A percentile compares a stretch with the other conserved stretches of the same genome.
Evolutionary conservation across 2,797 vertebrate species (phyloP).

Genomic region (Xenentodon cancila): DNA sequence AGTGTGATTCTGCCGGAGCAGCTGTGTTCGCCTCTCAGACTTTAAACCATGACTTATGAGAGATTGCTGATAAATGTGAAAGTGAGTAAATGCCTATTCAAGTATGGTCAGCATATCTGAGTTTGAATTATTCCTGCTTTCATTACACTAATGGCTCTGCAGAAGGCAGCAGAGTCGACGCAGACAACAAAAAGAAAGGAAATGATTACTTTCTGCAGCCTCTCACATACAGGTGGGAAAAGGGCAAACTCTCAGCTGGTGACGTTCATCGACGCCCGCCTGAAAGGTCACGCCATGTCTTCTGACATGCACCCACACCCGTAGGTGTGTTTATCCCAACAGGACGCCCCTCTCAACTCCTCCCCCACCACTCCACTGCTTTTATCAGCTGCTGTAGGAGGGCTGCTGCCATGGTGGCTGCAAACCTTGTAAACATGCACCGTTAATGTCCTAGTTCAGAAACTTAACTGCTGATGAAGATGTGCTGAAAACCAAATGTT

Average conservation of each 20-base stretch:
- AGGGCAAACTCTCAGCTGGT: constrained; percentile 79
- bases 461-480: constrained; percentile 19
- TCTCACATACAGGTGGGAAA: constrained; percentile 73
- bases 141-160: constrained; percentile 60
- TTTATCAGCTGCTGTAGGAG: constrained; percentile 45
- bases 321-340: constrained; percentile 60
- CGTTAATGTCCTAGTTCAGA: constrained; percentile 18
- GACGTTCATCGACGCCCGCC: constrained; percentile 72
- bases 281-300: constrained; percentile 77
- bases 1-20: not conserved
- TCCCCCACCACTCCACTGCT: constrained; percentile 4
- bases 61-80: constrained; percentile 43
- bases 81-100: constrained; percentile 44
- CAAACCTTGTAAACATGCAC: constrained; percentile 12
- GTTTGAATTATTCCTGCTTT: constrained; percentile 51
- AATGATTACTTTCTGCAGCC: constrained; percentile 58
- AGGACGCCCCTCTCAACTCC: constrained; percentile 24
- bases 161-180: constrained; percentile 16
- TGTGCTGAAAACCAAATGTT: too few species aligned
- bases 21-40: not conserved
- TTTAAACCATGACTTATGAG: constrained; percentile 7
- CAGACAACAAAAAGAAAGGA: constrained; percentile 2
- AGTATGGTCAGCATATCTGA: constrained; percentile 48
- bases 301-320: constrained; percentile 57
- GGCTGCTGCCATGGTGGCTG: not conserved